A percentile compares a stretch with the other conserved stretches of the same genome.
Conservation (phyloP, 1,140 invertebrate species). For the Venustaconcha ellipsiformis region DNA sequence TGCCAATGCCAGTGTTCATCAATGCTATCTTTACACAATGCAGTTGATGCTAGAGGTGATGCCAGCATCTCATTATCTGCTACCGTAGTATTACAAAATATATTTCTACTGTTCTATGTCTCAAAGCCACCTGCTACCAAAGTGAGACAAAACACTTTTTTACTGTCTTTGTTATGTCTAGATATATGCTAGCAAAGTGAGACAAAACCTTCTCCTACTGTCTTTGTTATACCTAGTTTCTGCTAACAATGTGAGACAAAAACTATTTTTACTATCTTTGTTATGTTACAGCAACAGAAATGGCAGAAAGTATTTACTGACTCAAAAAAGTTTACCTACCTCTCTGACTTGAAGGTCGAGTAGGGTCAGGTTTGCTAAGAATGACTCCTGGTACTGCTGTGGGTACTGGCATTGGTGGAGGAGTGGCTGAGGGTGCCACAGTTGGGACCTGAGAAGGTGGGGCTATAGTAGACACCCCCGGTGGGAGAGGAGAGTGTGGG, state of each 20-base stretch:
- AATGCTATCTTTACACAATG: no score
- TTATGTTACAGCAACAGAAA: neutral
- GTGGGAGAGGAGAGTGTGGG: slow-evolving; percentile 6
- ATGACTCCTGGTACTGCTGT: slow-evolving; percentile 25
- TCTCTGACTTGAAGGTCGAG: slow-evolving; percentile 29
- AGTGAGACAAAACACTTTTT: no score
- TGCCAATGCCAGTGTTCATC: no score
- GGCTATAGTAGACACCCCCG: slow-evolving; percentile 7
- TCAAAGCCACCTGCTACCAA: neutral
- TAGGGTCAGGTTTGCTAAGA: slow-evolving; percentile 25
- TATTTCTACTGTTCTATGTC: neutral
- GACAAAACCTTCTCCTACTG: neutral
- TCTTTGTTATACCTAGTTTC: neutral
- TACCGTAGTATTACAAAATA: no score
- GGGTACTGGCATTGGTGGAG: slow-evolving; percentile 17
- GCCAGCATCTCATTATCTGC: neutral
- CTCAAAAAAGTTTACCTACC: slow-evolving; percentile 13
- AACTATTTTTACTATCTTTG: no score
- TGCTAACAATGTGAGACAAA: neutral
- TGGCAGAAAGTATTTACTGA: neutral
- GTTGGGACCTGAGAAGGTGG: slow-evolving; percentile 21
- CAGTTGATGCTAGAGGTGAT: no score
- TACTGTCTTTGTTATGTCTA: no score
- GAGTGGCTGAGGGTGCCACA: slow-evolving; percentile 1
- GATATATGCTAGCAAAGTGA: no score